Evolutionary conservation across 1,140 invertebrate genomes (phyloP).

Genomic region (Sarcophaga bullata): DNA sequence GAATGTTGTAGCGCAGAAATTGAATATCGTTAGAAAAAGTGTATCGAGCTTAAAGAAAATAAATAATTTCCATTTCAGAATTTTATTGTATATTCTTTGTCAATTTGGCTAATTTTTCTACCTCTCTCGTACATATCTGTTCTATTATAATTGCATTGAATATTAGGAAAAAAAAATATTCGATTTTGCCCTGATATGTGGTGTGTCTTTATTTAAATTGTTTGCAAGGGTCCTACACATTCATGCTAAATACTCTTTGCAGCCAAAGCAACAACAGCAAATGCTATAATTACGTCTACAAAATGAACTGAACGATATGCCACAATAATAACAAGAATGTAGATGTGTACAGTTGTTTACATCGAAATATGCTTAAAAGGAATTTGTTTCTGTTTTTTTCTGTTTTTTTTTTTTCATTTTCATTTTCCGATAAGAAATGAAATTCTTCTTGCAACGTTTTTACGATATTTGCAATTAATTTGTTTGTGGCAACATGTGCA

Average conservation of each 20-base stretch:
- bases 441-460: neutral
- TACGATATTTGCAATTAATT: neutral
- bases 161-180: too few relatives aligned
- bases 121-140: too few relatives aligned
- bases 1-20: too few relatives aligned
- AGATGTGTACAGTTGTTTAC: conserved; percentile 6
- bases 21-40: too few relatives aligned
- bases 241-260: neutral
- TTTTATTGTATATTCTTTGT: too few relatives aligned
- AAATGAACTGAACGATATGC: too few relatives aligned
- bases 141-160: too few relatives aligned
- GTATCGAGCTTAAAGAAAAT: too few relatives aligned
- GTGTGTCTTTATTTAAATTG: neutral
- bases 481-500: neutral
- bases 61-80: too few relatives aligned
- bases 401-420: neutral
- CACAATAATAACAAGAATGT: neutral
- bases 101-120: too few relatives aligned
- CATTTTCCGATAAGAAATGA: neutral
- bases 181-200: too few relatives aligned
- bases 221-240: neutral
- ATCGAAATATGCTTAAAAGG: neutral
- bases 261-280: neutral
- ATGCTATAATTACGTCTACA: neutral
- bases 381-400: too few relatives aligned